Percentiles rank a stretch among this genome's conserved stretches.
Evolutionary conservation across 2,113 vertebrate genomes (phyloP).

Genomic region (Pristiophorus japonicus): DNA sequence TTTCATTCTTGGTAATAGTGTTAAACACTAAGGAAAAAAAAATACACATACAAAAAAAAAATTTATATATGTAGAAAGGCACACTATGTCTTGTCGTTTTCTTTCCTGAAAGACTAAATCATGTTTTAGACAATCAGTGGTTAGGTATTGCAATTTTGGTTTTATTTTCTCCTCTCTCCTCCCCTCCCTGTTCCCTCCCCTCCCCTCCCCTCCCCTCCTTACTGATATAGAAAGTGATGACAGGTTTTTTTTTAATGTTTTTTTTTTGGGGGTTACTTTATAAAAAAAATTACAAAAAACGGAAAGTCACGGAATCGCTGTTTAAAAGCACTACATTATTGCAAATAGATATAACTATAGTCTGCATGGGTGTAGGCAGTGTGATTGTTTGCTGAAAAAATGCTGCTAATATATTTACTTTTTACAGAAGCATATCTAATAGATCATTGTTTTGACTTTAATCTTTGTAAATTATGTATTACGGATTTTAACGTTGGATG

Average conservation of each 20-base stretch:
- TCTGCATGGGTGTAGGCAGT: slow-evolving; percentile 73
- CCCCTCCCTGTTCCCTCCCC: too few relatives aligned
- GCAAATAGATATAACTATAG: slow-evolving; percentile 62
- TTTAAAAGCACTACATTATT: slow-evolving; percentile 67
- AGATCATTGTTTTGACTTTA: slow-evolving; percentile 78
- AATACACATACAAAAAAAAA: slow-evolving; percentile 60
- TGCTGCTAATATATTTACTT: slow-evolving; percentile 82
- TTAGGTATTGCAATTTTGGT: slow-evolving; percentile 51
- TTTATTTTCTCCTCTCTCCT: slow-evolving; percentile 54
- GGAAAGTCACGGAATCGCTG: slow-evolving; percentile 58
- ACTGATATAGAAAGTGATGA: slow-evolving; percentile 70
- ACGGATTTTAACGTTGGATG: slow-evolving; percentile 82
- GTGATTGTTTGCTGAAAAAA: slow-evolving; percentile 70
- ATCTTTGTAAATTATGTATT: slow-evolving; percentile 83
- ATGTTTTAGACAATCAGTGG: slow-evolving; percentile 74
- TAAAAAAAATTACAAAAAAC: slow-evolving; percentile 57
- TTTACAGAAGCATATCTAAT: slow-evolving; percentile 75
- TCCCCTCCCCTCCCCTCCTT: slow-evolving; percentile 41
- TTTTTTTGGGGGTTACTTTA: slow-evolving; percentile 58
- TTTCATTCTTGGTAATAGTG: slow-evolving; percentile 62
- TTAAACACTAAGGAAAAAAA: slow-evolving; percentile 63
- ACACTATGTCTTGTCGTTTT: slow-evolving; percentile 67
- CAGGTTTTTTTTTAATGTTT: slow-evolving; percentile 50
- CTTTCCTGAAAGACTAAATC: slow-evolving; percentile 70
- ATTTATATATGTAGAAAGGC: slow-evolving; percentile 56